Conservation (phyloP, 2,113 vertebrate genomes). For the Probosciger aterrimus region DNA sequence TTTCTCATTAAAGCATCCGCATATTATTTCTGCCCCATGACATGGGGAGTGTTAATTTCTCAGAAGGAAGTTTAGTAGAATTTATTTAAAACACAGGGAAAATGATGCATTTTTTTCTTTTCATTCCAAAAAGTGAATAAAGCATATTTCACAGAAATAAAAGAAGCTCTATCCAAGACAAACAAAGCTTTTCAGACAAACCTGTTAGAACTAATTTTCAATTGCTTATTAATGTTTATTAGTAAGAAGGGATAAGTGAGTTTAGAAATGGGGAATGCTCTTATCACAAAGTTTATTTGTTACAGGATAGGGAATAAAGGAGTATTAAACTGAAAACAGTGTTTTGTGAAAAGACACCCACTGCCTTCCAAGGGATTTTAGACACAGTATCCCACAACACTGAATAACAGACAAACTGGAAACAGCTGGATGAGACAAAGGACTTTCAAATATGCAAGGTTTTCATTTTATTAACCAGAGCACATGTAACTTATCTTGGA, state of each 20-base stretch:
- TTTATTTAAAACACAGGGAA: background rate
- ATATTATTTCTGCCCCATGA: background rate
- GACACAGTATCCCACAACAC: background rate
- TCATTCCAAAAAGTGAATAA: background rate
- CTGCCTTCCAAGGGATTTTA: background rate
- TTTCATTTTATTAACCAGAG: constrained; percentile 41
- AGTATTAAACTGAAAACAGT: background rate
- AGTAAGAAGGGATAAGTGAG: background rate
- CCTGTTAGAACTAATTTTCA: background rate
- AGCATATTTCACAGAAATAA: background rate
- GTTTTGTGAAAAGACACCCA: background rate
- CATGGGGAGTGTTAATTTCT: background rate
- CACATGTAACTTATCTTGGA: constrained; percentile 40
- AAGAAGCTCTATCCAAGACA: background rate
- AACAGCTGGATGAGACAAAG: constrained; percentile 28
- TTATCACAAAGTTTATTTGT: background rate
- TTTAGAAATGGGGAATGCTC: background rate
- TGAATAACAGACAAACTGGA: background rate
- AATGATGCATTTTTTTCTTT: background rate
- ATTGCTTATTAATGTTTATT: background rate
- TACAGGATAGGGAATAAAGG: background rate
- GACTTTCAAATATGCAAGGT: background rate
- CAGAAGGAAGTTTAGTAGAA: background rate
- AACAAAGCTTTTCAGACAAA: background rate
- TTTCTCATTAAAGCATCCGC: background rate